Evolutionary conservation across 92 coral and sea anemone species (phyloP), one percentile per base, ranked within the genome.

Genomic region (Palythoa grandiflora): DNA sequence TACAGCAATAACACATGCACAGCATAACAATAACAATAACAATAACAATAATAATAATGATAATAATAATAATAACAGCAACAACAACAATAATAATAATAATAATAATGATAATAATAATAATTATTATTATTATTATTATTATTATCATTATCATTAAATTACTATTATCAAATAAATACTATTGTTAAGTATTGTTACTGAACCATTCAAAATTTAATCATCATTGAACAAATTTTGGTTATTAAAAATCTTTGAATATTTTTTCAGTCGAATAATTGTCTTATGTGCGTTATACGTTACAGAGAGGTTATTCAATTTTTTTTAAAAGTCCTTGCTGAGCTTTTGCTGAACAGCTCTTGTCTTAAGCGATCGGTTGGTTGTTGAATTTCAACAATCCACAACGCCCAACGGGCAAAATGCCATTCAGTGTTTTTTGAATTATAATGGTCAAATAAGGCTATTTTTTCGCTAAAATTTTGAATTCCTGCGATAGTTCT

Each of bases 391-490:
- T 65, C 74, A 80, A 10, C 85, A 63, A 80, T 63, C 28, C 57
- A 13, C n/a, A 68, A 81, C 75, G 17, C 28, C 28, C 28, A 28
- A 28, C 28, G 86, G 75, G 6, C 75, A 81, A 81, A 40, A 66
- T 65, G 60, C 86, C 86, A 55, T 11, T 36, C 83, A 81, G 35
- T 44, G 50, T 2, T 81, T 63, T 40, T 81, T 66, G 19, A 65
- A 14, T 7, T 38, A 10, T 16, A 77, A 54, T 77, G 83, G 38
- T 65, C 86, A 65, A 81, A 81, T 81, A 81, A 63, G 86, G 86
- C 86, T 16, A 21, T 48, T 66, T 10, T 7, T 65, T 19, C 9
- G 38, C 21, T 63, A 63, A 81, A 17, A 0, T 3, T 2, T 36
- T 15, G 53, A 77, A 77, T 77, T 77, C 80, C 80, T 77, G n/a